phyloP scores from a whole-genome alignment of 1,140 invertebrate genomes.

The Micrasema longulum region DNA sequence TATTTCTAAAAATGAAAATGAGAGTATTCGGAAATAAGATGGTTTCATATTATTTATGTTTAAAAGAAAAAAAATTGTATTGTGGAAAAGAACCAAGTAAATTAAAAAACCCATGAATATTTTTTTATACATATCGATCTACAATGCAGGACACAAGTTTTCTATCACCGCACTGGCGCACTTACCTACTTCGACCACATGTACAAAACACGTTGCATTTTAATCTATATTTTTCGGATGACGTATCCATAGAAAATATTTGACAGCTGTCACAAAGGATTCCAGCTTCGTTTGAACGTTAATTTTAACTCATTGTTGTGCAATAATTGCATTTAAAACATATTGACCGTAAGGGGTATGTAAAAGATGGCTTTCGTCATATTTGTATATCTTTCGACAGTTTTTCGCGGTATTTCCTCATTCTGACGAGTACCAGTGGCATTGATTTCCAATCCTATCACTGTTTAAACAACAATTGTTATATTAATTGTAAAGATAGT shows the following conservation, averaged over 20 bases:
- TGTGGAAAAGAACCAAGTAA: too few relatives aligned
- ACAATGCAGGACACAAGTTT: too few relatives aligned
- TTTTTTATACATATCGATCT: too few relatives aligned
- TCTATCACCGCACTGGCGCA: too few relatives aligned
- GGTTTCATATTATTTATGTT: too few relatives aligned
- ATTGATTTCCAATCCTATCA: constrained; percentile 1
- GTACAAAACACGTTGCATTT: too few relatives aligned
- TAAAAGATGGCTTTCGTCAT: constrained; percentile 18
- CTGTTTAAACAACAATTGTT: background rate
- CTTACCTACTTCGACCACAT: too few relatives aligned
- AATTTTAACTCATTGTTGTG: constrained; percentile 46
- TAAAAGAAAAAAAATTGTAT: too few relatives aligned
- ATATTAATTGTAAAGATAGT: background rate
- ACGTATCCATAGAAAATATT: constrained; percentile 42
- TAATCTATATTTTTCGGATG: constrained; percentile 17
- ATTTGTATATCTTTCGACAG: constrained; percentile 7
- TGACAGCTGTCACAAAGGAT: constrained; percentile 46
- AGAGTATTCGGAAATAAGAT: too few relatives aligned
- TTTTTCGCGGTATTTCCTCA: background rate
- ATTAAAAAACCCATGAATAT: too few relatives aligned
- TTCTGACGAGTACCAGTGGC: background rate
- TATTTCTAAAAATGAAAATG: too few relatives aligned
- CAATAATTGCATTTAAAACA: constrained; percentile 29
- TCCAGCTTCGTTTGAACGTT: constrained; percentile 27
- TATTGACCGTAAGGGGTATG: constrained; percentile 20